Evolutionary conservation across 2,113 vertebrate genomes (phyloP).

Genomic region (Promerops cafer): DNA sequence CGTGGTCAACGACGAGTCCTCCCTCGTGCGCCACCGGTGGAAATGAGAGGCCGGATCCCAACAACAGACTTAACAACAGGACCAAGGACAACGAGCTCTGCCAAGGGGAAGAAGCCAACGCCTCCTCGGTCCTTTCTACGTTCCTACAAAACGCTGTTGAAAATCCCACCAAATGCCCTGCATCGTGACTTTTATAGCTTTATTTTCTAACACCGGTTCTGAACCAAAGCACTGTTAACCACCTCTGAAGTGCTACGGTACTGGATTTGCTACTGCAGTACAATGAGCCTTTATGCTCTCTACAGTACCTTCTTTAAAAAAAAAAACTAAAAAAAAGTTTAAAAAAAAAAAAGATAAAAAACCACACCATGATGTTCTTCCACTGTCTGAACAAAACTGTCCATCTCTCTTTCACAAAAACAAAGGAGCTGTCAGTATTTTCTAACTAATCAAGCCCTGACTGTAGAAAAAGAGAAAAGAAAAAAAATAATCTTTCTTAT

Average conservation of each 20-base stretch:
- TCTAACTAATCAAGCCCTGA: conserved; percentile 11
- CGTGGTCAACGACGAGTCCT: conserved; percentile 90
- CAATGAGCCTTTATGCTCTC: conserved; percentile 27
- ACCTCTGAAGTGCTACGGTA: conserved; percentile 40
- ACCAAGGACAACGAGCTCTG: not conserved
- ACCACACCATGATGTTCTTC: not conserved
- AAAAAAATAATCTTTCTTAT: not conserved
- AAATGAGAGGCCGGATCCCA: conserved; percentile 72
- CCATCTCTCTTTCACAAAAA: not conserved
- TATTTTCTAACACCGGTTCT: conserved; percentile 59
- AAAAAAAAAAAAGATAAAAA: not conserved
- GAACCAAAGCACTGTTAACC: conserved; percentile 61
- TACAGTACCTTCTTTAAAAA: not conserved
- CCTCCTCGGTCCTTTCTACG: not conserved
- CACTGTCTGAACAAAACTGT: not conserved
- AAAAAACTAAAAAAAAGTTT: not conserved
- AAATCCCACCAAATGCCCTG: conserved; percentile 24
- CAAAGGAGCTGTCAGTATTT: conserved; percentile 34
- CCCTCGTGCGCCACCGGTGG: conserved; percentile 90
- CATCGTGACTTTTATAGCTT: conserved; percentile 57
- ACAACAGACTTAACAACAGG: not conserved
- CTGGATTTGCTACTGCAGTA: conserved; percentile 1
- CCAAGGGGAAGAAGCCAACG: not conserved
- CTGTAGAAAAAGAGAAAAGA: conserved; percentile 27
- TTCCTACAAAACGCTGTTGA: not conserved